Conservation (phyloP, 2,888 invertebrate species). For the Synanthedon myopaeformis region DNA sequence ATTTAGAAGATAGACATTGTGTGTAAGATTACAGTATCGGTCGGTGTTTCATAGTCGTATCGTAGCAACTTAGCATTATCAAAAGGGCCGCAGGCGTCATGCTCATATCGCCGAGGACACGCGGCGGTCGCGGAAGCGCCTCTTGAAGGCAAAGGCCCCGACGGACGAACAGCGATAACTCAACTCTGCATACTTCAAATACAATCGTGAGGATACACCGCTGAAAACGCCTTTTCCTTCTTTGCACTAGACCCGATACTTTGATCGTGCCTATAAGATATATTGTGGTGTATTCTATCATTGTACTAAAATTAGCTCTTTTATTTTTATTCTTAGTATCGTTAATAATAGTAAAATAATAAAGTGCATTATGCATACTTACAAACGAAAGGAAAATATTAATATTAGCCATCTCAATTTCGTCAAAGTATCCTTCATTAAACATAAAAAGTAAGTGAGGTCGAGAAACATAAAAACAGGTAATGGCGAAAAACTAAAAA, state of each 20-base stretch:
- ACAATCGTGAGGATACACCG: conserved; percentile 50
- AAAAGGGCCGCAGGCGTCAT: conserved; percentile 61
- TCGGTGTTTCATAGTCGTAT: conserved; percentile 37
- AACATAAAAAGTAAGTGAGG: too few relatives aligned
- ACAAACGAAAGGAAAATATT: too few relatives aligned
- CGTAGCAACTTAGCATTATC: conserved; percentile 63
- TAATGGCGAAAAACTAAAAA: too few relatives aligned
- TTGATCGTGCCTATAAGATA: neutral
- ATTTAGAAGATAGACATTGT: conserved; percentile 53
- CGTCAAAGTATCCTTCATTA: too few relatives aligned
- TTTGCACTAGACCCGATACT: neutral
- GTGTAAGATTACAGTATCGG: conserved; percentile 48
- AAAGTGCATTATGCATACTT: too few relatives aligned
- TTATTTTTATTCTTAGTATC: too few relatives aligned
- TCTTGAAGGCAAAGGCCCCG: conserved; percentile 50
- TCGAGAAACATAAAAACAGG: too few relatives aligned
- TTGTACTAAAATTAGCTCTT: too few relatives aligned
- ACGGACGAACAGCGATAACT: conserved; percentile 55
- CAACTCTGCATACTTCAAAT: conserved; percentile 57
- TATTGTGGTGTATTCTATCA: too few relatives aligned
- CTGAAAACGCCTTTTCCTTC: conserved; percentile 9
- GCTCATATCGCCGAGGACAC: conserved; percentile 57
- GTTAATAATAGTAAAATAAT: too few relatives aligned
- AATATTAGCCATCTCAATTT: too few relatives aligned
- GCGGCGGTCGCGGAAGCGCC: conserved; percentile 56